phyloP scores from a whole-genome alignment of 2,797 vertebrate genomes.

The Chrysocyon brachyurus region DNA sequence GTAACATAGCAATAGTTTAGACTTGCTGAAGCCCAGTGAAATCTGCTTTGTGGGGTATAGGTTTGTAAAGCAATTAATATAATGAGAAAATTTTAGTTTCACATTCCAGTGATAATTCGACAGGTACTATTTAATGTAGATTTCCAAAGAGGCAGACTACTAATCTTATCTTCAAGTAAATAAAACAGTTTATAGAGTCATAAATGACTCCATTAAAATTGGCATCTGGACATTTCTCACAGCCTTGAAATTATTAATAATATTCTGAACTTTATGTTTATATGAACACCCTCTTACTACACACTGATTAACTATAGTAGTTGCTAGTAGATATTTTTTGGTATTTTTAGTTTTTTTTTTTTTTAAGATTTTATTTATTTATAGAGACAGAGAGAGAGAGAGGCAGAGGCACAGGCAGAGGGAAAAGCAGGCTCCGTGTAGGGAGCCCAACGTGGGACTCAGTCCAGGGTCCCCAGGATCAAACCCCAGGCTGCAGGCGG shows the following conservation, averaged over 20 bases:
- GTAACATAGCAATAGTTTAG: not conserved
- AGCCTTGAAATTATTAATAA: slow-evolving; percentile 28
- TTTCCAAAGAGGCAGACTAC: not conserved
- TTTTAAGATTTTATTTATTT: too few species aligned
- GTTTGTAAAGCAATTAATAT: not conserved
- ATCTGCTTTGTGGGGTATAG: not conserved
- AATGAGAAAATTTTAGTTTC: not conserved
- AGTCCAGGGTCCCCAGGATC: too few species aligned
- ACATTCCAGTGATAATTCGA: not conserved
- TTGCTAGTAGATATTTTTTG: not conserved
- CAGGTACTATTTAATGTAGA: not conserved
- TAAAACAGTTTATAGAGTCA: not conserved
- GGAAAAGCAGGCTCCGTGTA: too few species aligned
- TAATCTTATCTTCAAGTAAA: slow-evolving; percentile 8
- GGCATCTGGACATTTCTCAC: slow-evolving; percentile 37
- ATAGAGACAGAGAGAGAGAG: too few species aligned
- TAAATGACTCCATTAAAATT: not conserved
- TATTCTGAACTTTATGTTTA: not conserved
- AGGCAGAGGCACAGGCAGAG: too few species aligned
- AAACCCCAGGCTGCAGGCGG: too few species aligned
- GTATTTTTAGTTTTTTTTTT: not conserved
- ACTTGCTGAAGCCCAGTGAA: not conserved
- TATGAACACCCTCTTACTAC: not conserved
- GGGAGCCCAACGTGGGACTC: too few species aligned
- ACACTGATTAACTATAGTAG: not conserved